A percentile compares a stretch with the other conserved stretches of the same genome.
Conservation (phyloP, 2,888 invertebrate species). For the Ferdinandea cuprea region DNA sequence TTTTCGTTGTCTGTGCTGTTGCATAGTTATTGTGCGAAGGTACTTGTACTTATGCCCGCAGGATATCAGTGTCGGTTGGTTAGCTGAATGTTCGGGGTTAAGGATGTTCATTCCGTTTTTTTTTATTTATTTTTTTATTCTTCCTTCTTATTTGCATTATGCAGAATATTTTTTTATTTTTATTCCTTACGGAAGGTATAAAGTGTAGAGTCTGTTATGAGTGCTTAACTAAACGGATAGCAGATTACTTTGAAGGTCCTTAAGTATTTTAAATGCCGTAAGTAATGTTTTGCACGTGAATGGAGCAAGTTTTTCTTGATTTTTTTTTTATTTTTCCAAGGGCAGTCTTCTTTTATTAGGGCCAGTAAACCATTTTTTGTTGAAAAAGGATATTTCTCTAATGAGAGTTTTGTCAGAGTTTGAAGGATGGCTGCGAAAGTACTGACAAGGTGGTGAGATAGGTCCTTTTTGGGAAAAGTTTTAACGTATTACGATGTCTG, state of each 20-base stretch:
- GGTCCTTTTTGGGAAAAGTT: neutral
- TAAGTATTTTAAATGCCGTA: slow-evolving; percentile 74
- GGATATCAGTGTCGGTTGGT: slow-evolving; percentile 72
- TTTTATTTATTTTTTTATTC: slow-evolving; percentile 26
- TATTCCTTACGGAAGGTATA: slow-evolving; percentile 21
- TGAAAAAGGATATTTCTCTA: slow-evolving; percentile 5
- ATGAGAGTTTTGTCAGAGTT: slow-evolving; percentile 5
- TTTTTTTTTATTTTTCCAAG: neutral
- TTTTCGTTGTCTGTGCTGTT: slow-evolving; percentile 48
- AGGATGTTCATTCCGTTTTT: too few species aligned
- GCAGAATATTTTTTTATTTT: slow-evolving; percentile 21
- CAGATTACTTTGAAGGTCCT: slow-evolving; percentile 70
- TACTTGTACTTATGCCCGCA: slow-evolving; percentile 61
- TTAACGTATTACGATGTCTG: neutral
- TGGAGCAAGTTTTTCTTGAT: slow-evolving; percentile 6
- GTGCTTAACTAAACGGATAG: slow-evolving; percentile 68
- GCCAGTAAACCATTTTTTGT: slow-evolving; percentile 5
- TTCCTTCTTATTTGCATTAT: slow-evolving; percentile 30
- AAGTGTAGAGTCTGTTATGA: slow-evolving; percentile 68
- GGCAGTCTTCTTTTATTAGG: slow-evolving; percentile 11
- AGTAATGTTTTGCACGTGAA: slow-evolving; percentile 58
- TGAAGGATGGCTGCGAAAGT: neutral
- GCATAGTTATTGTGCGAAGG: slow-evolving; percentile 40
- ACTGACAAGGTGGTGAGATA: neutral
- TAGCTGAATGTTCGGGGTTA: slow-evolving; percentile 58